Base-by-base conservation (phyloP, 2,797 vertebrate species). In the Catamblyrhynchus diadema region DNA sequence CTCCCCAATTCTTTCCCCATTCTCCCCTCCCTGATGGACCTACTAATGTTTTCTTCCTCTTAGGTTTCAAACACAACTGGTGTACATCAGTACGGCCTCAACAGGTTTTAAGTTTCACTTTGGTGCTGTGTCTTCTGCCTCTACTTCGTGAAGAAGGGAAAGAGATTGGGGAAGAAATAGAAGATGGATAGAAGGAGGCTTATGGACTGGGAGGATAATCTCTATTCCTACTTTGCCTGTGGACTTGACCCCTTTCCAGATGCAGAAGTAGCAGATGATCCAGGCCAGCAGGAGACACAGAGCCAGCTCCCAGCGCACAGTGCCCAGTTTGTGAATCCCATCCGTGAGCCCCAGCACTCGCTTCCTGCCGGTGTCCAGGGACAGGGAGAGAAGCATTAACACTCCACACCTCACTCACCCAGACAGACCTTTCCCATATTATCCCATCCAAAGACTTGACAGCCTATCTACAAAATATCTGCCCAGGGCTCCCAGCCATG, bases 231-330 rank as follows among this genome's bases (percentile, higher is more conserved):
- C 98, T 98, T 99, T 99, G 81, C 98, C 98, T 33, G 96, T 98
- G 57, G 96, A 97, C 96, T 98, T 99, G 85, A 99, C 97, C 86
- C 98, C 98, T 94, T 98, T 98, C 97, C 98, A 98, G 86, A 98
- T 98, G 92, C 98, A 99, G 97, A 99, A 98, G 97, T 98, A 99
- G 83, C 98, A 99, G 66, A 98, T 77, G 78, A 98, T 93, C 98
- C 98, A 99, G 4, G 97, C 97, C 39, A 98, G 69, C 64, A 98
- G 82, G 45, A 99, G 98, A 95, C 98, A 98, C 82, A 98, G 62
- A 53, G 98, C 96, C 95, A 99, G 77, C 47, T 98, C 97, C 98
- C 97, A 98, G 65, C 98, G 95, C 9, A 98, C 81, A 9, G 78
- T 35, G 13, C 98, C 98, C 91, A 99, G 84, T 19, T 93, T 93